These are phyloP conservation scores for Girardinichthys multiradiatus DNA, from an alignment of 2,113 vertebrate genomes.

Conservation along the genomic window DNA sequence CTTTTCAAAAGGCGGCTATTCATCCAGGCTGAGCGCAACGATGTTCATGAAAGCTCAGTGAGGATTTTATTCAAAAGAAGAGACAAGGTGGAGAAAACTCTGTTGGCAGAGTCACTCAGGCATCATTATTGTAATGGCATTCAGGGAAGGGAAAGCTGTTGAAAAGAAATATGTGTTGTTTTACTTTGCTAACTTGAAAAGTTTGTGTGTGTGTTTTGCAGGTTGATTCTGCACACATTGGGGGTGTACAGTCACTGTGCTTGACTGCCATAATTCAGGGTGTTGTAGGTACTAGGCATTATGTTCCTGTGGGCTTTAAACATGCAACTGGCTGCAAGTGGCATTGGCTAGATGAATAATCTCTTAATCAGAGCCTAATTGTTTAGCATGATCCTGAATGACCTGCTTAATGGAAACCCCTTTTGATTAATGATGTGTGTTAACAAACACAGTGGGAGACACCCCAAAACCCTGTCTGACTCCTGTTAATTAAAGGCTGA, in stretches of 20 bases:
- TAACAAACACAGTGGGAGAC: conserved; percentile 76
- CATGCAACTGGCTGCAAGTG: conserved; percentile 41
- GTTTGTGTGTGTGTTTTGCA: conserved; percentile 15
- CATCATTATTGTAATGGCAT: conserved; percentile 45
- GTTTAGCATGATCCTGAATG: conserved; percentile 79
- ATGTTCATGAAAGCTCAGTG: conserved; percentile 45
- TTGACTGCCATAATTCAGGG: conserved; percentile 19
- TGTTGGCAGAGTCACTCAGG: conserved; percentile 38
- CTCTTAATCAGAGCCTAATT: conserved; percentile 84
- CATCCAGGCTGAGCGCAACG: conserved; percentile 41
- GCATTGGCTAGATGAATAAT: conserved; percentile 72
- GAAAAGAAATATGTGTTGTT: conserved; percentile 39
- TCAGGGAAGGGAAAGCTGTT: conserved; percentile 31
- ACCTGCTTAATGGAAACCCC: conserved; percentile 77
- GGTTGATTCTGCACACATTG: conserved; percentile 31
- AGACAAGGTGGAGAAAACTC: conserved; percentile 18
- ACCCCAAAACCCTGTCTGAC: conserved; percentile 68
- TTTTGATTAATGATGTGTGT: conserved; percentile 82
- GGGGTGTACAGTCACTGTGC: conserved; percentile 4
- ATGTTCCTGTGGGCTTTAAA: conserved; percentile 40
- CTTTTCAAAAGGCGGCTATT: conserved; percentile 60
- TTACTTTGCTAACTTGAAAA: conserved; percentile 30
- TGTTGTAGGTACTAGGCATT: conserved; percentile 16
- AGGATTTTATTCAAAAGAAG: conserved; percentile 50
- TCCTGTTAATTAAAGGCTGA: conserved; percentile 73